phyloP scores from a whole-genome alignment of 2,113 vertebrate genomes.

The Synchiropus splendidus region DNA sequence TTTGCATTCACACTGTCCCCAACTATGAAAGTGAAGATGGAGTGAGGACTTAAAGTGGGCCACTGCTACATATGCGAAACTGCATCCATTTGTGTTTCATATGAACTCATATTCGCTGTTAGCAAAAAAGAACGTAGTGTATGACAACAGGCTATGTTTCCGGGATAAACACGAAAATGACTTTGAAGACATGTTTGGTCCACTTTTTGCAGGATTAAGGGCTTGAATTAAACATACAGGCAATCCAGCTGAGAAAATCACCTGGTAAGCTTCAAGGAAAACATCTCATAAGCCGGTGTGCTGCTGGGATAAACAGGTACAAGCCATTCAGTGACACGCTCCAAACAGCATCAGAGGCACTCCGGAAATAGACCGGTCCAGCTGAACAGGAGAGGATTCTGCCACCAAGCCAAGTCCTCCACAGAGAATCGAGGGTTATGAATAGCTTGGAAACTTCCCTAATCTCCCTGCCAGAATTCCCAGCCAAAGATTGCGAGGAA shows the following conservation, averaged over 20 bases:
- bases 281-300: slow-evolving; percentile 60
- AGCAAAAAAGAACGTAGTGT: too few species aligned
- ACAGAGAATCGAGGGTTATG: slow-evolving; percentile 32
- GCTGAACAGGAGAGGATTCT: slow-evolving; percentile 50
- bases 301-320: slow-evolving; percentile 67
- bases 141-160: too few species aligned
- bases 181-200: slow-evolving; percentile 48
- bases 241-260: slow-evolving; percentile 57
- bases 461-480: slow-evolving; percentile 58
- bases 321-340: slow-evolving; percentile 60
- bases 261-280: slow-evolving; percentile 63
- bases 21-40: too few species aligned
- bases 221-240: slow-evolving; percentile 54
- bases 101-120: too few species aligned
- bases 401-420: slow-evolving; percentile 46
- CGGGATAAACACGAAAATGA: slow-evolving; percentile 11
- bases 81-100: too few species aligned
- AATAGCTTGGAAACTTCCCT: slow-evolving; percentile 67
- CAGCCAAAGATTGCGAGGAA: slow-evolving; percentile 30
- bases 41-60: too few species aligned
- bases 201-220: slow-evolving; percentile 55
- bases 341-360: slow-evolving; percentile 51
- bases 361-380: slow-evolving; percentile 58
- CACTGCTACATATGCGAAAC: too few species aligned
- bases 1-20: too few species aligned